Base-by-base conservation (phyloP, 2,113 vertebrate species). In the Callocephalon fimbriatum region DNA sequence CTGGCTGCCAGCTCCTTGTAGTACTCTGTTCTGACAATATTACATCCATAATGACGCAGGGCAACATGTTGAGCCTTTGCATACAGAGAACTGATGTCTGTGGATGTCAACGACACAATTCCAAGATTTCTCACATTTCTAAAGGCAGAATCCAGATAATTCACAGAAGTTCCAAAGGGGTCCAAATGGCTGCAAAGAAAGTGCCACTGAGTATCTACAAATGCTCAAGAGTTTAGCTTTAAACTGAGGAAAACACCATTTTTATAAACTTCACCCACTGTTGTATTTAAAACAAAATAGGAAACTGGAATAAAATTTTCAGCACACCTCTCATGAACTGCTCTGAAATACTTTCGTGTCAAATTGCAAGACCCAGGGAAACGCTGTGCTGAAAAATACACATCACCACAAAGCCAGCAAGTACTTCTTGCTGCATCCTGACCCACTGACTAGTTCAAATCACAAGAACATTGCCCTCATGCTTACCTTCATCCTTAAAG, bases 111-210 rank as follows among this genome's bases (percentile, higher is more conserved):
- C 0, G 99, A 99, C 53, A 99, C 98, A 63, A 99, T 99, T 61
- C 99, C 99, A 93, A 99, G 98, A 90, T 99, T 99, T 27, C 99
- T 98, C 74, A 99, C 97, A 3, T 99, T 99, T 73, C 99, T 98
- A 86, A 99, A 99, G 53, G 99, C 99, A 31, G 99, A 99, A 88
- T 99, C 99, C 97, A 99, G 98, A 75, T 99, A 99, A 96, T 99
- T 99, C 83, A 99, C 99, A 1, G 99, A 98, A 2, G 99, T 99
- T 59, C 99, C 99, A 17, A 99, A 99, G 13, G 99, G 99, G 79
- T 99, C 99, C 96, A 99, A 94, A 95, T 99, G 99, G 96, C 99
- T 99, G 97, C 74, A 93, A 92, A 76, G 51, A 93, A 95, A 56
- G 15, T 29, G 29, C 6, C 42, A 38, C 12, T 66, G 8, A 45